Conservation (phyloP, 1,140 invertebrate genomes). For the Scaptomyza hsui region DNA sequence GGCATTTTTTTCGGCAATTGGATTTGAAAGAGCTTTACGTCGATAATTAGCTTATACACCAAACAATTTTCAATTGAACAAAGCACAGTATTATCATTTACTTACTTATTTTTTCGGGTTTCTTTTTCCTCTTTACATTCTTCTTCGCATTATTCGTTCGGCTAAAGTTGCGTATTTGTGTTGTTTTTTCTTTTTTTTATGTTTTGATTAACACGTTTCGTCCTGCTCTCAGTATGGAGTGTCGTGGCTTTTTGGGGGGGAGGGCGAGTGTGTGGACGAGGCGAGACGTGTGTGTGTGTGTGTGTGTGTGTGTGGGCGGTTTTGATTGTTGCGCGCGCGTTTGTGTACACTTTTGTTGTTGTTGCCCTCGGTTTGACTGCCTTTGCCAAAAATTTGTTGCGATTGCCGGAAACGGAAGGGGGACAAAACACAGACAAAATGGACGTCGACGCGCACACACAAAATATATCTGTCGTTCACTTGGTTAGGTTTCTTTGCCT, state of each 20-base stretch:
- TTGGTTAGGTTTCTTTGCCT: constrained; percentile 26
- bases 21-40: constrained; percentile 28
- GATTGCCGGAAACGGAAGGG: constrained; percentile 50
- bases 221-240: constrained; percentile 4
- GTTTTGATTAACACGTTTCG: constrained; percentile 39
- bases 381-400: constrained; percentile 55
- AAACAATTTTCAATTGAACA: not conserved
- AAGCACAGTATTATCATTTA: not conserved
- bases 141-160: not conserved
- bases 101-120: constrained; percentile 39
- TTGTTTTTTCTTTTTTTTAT: constrained; percentile 21
- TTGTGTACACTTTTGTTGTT: constrained; percentile 11
- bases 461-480: constrained; percentile 28
- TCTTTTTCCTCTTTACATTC: constrained; percentile 18
- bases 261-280: not conserved
- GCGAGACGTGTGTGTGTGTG: constrained; percentile 30
- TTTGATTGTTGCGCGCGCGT: constrained; percentile 61
- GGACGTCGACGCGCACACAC: constrained; percentile 51
- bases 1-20: constrained; percentile 2
- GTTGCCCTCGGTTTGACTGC: constrained; percentile 17
- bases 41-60: constrained; percentile 11
- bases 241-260: not conserved
- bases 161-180: constrained; percentile 16
- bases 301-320: too few species aligned
- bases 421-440: constrained; percentile 56